Conservation (phyloP, 1,140 invertebrate species). For the Habropoda laboriosa region DNA sequence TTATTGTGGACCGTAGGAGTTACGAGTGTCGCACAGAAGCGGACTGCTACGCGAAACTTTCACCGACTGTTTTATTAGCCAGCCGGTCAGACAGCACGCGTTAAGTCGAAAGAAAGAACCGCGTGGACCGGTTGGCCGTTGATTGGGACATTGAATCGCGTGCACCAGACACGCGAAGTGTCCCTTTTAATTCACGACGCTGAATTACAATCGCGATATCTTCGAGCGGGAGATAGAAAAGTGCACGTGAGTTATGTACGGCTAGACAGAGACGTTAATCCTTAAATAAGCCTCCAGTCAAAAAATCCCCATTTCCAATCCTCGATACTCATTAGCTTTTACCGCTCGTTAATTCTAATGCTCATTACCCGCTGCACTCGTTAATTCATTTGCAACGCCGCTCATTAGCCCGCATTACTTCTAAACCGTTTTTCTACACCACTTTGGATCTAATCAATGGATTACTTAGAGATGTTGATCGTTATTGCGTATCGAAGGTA, state of each 20-base stretch:
- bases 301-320: conserved; percentile 51
- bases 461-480: conserved; percentile 1
- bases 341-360: conserved; percentile 24
- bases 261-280: not conserved
- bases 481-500: not conserved
- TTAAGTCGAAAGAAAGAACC: conserved; percentile 34
- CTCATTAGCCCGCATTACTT: conserved; percentile 10
- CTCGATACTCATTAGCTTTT: conserved; percentile 30
- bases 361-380: conserved; percentile 1
- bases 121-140: conserved; percentile 34
- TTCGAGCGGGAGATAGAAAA: conserved; percentile 28
- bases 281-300: conserved; percentile 5
- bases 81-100: conserved; percentile 3
- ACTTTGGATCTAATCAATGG: not conserved
- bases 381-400: conserved; percentile 21
- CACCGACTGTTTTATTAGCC: conserved; percentile 44
- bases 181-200: conserved; percentile 39
- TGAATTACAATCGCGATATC: conserved; percentile 45
- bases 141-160: conserved; percentile 48
- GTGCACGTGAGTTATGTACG: conserved; percentile 27
- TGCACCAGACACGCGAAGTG: conserved; percentile 36
- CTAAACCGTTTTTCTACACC: not conserved
- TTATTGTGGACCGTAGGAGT: conserved; percentile 26
- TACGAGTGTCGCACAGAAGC: conserved; percentile 33
- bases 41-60: conserved; percentile 41